phyloP scores from a whole-genome alignment of 1,140 invertebrate species.

The Apis mellifera region Amel_HAv3.1 CM009942.2:5880001-5880500 shows the following conservation, averaged over 20 bases:
- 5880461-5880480: not conserved
- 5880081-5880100: not conserved
- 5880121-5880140: not conserved
- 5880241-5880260: not conserved
- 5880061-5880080: not conserved
- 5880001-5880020: not conserved
- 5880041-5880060: not conserved
- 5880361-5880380: too few species aligned
- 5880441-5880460: not conserved
- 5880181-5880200: not conserved
- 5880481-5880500: too few species aligned
- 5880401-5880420: not conserved
- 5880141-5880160: not conserved
- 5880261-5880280: not conserved
- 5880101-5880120: not conserved
- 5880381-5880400: not conserved
- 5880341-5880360: not conserved
- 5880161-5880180: constrained; percentile 1
- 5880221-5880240: not conserved
- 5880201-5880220: constrained; percentile 2
- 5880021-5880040: not conserved
- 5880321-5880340: not conserved
- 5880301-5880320: not conserved
- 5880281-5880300: too few species aligned
- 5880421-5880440: too few species aligned